These are phyloP conservation scores for Tenodera sinensis DNA, from an alignment of 2,888 invertebrate species.

Conservation along the genomic window DNA sequence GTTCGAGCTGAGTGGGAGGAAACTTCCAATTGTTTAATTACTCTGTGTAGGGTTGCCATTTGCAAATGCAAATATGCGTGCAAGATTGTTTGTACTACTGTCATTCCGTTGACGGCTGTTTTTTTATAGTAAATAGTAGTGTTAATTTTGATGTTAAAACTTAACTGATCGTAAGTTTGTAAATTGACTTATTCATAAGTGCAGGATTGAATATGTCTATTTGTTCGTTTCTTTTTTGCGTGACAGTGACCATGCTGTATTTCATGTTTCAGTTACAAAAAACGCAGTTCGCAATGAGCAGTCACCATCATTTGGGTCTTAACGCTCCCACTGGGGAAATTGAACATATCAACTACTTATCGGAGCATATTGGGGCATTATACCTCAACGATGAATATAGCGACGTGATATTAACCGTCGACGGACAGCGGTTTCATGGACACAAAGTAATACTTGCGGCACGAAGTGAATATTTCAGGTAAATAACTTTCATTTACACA, in stretches of 20 bases:
- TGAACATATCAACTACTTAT: slow-evolving; percentile 68
- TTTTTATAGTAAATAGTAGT: background rate
- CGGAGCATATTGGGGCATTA: slow-evolving; percentile 80
- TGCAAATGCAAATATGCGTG: background rate
- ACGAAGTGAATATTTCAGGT: slow-evolving; percentile 93
- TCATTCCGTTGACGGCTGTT: background rate
- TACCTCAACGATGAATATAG: slow-evolving; percentile 86
- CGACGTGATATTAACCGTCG: slow-evolving; percentile 85
- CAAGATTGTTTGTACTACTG: background rate
- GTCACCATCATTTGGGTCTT: slow-evolving; percentile 41
- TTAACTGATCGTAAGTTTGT: background rate
- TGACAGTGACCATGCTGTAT: background rate
- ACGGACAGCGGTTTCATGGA: slow-evolving; percentile 64
- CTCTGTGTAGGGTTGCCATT: background rate
- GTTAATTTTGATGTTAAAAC: background rate
- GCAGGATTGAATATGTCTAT: background rate
- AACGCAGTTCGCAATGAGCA: slow-evolving; percentile 29
- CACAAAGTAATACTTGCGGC: slow-evolving; percentile 89
- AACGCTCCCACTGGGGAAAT: slow-evolving; percentile 55
- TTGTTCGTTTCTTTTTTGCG: background rate
- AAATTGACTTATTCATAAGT: background rate
- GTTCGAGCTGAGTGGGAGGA: background rate
- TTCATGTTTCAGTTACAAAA: background rate
- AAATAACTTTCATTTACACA: slow-evolving; percentile 37
- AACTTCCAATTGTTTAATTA: background rate